Conservation (phyloP, 2,113 vertebrate species). For the Mungos mungo region DNA sequence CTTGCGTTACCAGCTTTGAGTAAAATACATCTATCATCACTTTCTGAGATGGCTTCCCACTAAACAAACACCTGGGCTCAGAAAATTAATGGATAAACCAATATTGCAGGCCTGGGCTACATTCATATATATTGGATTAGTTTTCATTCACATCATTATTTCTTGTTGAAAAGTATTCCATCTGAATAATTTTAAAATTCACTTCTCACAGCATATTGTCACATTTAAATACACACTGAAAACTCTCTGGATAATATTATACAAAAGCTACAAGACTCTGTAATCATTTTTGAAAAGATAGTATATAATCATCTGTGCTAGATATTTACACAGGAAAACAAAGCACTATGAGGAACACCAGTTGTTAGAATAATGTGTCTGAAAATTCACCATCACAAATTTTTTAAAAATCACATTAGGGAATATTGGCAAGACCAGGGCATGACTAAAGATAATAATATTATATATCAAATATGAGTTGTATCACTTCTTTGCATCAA, state of each 20-base stretch:
- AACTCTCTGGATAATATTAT: conserved; percentile 41
- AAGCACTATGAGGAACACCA: neutral
- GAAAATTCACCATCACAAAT: conserved; percentile 51
- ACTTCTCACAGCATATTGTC: conserved; percentile 47
- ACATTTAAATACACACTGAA: conserved; percentile 60
- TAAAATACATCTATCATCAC: conserved; percentile 82
- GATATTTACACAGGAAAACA: conserved; percentile 35
- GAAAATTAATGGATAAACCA: conserved; percentile 77
- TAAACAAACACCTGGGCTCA: conserved; percentile 84
- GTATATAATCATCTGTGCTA: neutral
- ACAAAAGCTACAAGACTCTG: conserved; percentile 23
- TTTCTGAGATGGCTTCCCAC: conserved; percentile 71
- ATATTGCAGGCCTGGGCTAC: conserved; percentile 79
- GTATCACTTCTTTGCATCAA: conserved; percentile 74
- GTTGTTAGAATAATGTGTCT: neutral
- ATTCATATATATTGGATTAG: conserved; percentile 83
- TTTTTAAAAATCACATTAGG: neutral
- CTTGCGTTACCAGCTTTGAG: conserved; percentile 74
- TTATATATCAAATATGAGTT: conserved; percentile 59
- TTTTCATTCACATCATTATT: conserved; percentile 72
- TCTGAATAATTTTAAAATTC: conserved; percentile 64
- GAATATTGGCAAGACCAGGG: conserved; percentile 66
- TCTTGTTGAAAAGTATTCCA: conserved; percentile 76
- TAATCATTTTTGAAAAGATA: neutral
- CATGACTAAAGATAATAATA: conserved; percentile 79